Percentiles rank a stretch among this genome's conserved stretches.
Conservation (phyloP, 2,113 vertebrate genomes). For the Peromyscus leucopus region DNA sequence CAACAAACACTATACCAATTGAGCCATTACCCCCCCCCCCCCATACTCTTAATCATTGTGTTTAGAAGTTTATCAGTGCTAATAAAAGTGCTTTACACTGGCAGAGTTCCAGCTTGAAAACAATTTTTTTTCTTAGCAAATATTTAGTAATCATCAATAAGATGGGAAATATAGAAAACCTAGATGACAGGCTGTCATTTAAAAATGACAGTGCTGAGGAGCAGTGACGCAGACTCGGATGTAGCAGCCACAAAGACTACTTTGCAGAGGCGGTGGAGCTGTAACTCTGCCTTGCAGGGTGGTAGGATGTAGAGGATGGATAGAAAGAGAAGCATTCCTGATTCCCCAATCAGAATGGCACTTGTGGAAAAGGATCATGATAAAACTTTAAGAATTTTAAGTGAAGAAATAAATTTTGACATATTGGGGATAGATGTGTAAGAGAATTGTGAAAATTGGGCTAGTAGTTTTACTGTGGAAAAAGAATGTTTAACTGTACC, state of each 20-base stretch:
- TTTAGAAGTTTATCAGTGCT: slow-evolving; percentile 55
- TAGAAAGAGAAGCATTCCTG: neutral
- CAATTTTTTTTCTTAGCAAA: slow-evolving; percentile 52
- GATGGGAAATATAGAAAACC: slow-evolving; percentile 15
- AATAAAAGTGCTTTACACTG: slow-evolving; percentile 52
- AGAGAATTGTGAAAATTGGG: slow-evolving; percentile 42
- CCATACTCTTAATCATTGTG: neutral
- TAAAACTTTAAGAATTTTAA: slow-evolving; percentile 35
- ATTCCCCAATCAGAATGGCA: neutral
- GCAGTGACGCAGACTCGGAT: neutral
- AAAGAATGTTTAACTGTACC: slow-evolving; percentile 4
- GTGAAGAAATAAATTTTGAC: neutral
- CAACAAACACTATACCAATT: neutral
- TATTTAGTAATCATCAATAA: slow-evolving; percentile 47
- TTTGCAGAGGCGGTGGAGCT: neutral
- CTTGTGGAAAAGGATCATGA: neutral
- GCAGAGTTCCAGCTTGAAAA: slow-evolving; percentile 30
- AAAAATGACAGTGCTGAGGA: slow-evolving; percentile 12
- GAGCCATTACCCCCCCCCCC: neutral
- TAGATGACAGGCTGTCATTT: neutral
- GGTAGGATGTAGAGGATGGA: neutral
- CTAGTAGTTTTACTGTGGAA: neutral
- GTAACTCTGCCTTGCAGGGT: neutral
- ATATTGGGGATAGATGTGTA: neutral
- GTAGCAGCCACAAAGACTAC: too few relatives aligned